Conservation (phyloP, 2,888 invertebrate genomes). For the Steinernema hermaphroditum region DNA sequence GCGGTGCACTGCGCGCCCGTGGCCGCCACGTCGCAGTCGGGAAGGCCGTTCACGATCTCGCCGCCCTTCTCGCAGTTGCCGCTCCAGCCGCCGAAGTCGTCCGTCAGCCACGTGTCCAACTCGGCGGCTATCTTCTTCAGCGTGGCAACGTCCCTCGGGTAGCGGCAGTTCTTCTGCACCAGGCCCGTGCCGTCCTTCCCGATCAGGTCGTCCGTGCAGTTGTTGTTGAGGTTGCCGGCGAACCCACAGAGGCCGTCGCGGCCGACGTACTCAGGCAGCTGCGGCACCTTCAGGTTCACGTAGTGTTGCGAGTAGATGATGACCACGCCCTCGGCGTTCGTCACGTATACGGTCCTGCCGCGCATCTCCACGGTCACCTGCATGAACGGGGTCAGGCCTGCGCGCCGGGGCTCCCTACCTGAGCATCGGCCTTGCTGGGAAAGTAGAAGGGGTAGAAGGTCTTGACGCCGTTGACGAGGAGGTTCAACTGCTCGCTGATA, state of each 20-base stretch:
- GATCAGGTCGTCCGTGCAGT: neutral
- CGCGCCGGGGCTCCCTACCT: neutral
- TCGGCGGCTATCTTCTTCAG: neutral
- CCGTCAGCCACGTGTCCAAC: neutral
- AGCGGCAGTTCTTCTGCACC: neutral
- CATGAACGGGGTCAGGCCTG: too few species aligned
- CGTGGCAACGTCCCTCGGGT: neutral
- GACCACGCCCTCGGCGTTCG: neutral
- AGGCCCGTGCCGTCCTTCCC: neutral
- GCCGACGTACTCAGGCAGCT: neutral
- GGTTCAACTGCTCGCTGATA: neutral
- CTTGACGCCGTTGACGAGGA: neutral
- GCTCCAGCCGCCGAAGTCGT: neutral
- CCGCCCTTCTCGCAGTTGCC: neutral
- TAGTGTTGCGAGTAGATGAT: neutral
- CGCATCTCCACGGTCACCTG: neutral
- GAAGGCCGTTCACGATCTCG: neutral
- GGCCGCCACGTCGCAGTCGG: neutral
- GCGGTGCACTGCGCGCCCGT: neutral
- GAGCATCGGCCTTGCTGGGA: neutral
- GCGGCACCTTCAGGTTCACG: neutral
- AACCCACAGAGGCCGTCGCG: neutral
- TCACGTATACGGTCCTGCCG: neutral
- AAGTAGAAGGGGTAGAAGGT: conserved; percentile 4
- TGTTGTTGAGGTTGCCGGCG: conserved; percentile 6